Conservation (phyloP, 2,888 invertebrate species). For the Drosophila cracens region DNA sequence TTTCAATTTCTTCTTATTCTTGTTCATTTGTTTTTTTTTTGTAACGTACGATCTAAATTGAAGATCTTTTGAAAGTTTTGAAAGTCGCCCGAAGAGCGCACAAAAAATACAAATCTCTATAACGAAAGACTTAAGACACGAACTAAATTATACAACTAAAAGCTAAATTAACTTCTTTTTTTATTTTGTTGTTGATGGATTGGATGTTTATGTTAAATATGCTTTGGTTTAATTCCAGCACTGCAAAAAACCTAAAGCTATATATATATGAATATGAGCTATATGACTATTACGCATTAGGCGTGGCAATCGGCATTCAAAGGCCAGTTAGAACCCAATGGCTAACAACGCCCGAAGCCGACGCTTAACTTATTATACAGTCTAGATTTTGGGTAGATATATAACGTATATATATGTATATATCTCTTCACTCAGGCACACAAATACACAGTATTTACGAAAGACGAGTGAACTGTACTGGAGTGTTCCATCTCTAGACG, state of each 20-base stretch:
- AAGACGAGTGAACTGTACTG: constrained; percentile 69
- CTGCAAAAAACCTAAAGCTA: constrained; percentile 62
- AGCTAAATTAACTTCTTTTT: constrained; percentile 13
- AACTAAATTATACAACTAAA: constrained; percentile 46
- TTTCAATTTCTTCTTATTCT: constrained; percentile 7
- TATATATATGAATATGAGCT: constrained; percentile 27
- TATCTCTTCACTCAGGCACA: constrained; percentile 69
- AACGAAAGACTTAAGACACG: constrained; percentile 82
- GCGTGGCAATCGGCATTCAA: constrained; percentile 62
- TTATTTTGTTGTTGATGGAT: constrained; percentile 9
- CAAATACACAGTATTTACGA: constrained; percentile 85
- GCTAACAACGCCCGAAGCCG: constrained; percentile 72
- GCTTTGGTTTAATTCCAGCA: constrained; percentile 85
- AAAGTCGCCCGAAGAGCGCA: constrained; percentile 53
- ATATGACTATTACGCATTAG: constrained; percentile 66
- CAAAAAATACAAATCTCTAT: constrained; percentile 72
- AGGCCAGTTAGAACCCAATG: constrained; percentile 64
- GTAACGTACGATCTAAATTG: constrained; percentile 67
- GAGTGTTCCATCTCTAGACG: constrained; percentile 86
- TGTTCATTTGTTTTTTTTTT: constrained; percentile 7
- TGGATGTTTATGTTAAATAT: constrained; percentile 41
- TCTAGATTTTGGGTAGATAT: constrained; percentile 19
- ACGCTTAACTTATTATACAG: constrained; percentile 40
- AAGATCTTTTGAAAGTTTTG: constrained; percentile 80
- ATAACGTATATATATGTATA: not conserved